Base-by-base conservation (phyloP, 2,797 vertebrate species). In the Manis crassicaudata region DNA sequence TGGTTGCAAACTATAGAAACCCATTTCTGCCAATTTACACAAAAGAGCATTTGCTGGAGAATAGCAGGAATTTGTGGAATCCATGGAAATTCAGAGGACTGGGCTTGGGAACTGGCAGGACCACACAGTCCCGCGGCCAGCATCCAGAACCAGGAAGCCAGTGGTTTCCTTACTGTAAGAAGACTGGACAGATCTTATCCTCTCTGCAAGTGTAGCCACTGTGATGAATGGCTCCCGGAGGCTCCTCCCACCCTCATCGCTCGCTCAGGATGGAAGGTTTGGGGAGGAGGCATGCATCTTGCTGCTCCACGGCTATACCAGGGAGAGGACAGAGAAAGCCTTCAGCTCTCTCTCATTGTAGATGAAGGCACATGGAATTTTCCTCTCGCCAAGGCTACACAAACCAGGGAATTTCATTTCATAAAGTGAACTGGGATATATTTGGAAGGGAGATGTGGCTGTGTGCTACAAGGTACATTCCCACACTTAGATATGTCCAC, bases 11-110 rank as follows among this genome's bases (percentile, higher is more conserved):
- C 60, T 82, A 68, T 2, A 54, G 43, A 86, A 52, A 63, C 5
- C 17, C 27, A 37, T 11, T 60, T 89, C 80, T 52, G 27, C 10
- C 52, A 87, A 67, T 13, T 88, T 73, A 65, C 16, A 75, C 32
- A 94, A 90, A 76, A 94, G 16, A 63, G 7, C 35, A 68, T 60
- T 90, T 90, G 67, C 14, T 52, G 68, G 43, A 67, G 62, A 92
- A 56, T 17, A 52, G 5, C 50, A 17, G 68, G 65, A n/a, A 20
- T 35, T 56, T 68, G 85, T 37, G n/a, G 29, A 73, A 7, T 56
- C 13, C 3, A 7, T 29, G 46, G 29, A 88, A 94, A 37, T 29
- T 6, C n/a, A 20, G 50, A 52, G 27, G 62, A 72, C 5, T 46
- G 8, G 32, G 12, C 72, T 88, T 73, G 16, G 46, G 63, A 86